Conservation (phyloP, 2,797 vertebrate species). For the Tokudaia tokunoshimensis region DNA sequence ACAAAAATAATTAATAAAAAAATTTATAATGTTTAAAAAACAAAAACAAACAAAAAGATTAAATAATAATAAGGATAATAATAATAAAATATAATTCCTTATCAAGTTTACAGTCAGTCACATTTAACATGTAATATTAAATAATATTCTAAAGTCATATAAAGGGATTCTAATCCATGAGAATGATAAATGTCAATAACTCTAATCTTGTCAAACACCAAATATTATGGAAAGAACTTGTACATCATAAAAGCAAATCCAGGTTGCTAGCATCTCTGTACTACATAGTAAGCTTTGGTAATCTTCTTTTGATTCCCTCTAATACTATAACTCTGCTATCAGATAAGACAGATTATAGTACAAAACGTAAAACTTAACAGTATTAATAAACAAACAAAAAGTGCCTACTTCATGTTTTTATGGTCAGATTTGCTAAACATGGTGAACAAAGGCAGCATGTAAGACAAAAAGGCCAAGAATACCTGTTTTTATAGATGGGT, state of each 20-base stretch:
- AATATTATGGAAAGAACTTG: background rate
- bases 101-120: background rate
- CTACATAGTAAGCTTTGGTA: background rate
- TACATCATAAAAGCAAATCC: background rate
- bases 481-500: conserved; percentile 83
- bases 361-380: conserved; percentile 20
- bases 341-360: background rate
- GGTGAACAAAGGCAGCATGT: background rate
- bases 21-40: too few relatives aligned
- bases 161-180: background rate
- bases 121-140: background rate
- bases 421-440: conserved; percentile 43
- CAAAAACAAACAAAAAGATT: too few relatives aligned
- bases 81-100: background rate
- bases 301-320: background rate
- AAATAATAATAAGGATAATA: too few relatives aligned
- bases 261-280: background rate
- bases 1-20: too few relatives aligned
- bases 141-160: background rate
- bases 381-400: background rate
- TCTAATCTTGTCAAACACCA: background rate
- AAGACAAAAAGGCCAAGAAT: conserved; percentile 46
- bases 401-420: background rate
- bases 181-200: background rate
- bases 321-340: background rate